phyloP scores from a whole-genome alignment of 2,888 invertebrate genomes.

The Thera obeliscata region DNA sequence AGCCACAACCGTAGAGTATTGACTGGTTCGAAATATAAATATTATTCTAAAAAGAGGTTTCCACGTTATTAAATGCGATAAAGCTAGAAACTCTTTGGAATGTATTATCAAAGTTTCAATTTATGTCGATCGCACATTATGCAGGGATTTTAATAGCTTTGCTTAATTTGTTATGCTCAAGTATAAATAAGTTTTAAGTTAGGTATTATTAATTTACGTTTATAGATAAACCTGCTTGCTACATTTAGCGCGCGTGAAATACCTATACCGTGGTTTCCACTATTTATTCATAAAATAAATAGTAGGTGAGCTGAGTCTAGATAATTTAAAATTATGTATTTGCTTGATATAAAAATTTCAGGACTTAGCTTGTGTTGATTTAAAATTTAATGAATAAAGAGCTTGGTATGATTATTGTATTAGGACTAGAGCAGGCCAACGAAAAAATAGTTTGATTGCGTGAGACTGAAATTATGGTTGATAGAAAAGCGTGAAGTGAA shows the following conservation, averaged over 20 bases:
- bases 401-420: too few species aligned
- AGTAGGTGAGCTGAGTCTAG: too few species aligned
- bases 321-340: too few species aligned
- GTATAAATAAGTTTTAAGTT: neutral
- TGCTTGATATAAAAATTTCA: too few species aligned
- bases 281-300: too few species aligned
- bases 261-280: neutral
- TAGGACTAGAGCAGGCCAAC: too few species aligned
- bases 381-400: too few species aligned
- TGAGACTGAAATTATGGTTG: too few species aligned
- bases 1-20: conserved; percentile 8
- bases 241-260: neutral
- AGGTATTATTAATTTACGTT: neutral
- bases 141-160: conserved; percentile 6
- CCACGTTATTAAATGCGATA: conserved; percentile 5
- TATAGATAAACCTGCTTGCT: neutral
- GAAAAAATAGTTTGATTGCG: too few species aligned
- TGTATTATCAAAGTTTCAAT: conserved; percentile 9
- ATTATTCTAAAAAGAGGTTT: conserved; percentile 6
- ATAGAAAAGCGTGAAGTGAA: too few species aligned
- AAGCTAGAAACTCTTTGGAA: neutral
- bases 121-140: conserved; percentile 13
- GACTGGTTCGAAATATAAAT: conserved; percentile 8
- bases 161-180: conserved; percentile 12
- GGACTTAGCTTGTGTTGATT: too few species aligned